phyloP scores from a whole-genome alignment of 2,888 invertebrate species.

The Drosophila nr. perissopoda region DNA sequence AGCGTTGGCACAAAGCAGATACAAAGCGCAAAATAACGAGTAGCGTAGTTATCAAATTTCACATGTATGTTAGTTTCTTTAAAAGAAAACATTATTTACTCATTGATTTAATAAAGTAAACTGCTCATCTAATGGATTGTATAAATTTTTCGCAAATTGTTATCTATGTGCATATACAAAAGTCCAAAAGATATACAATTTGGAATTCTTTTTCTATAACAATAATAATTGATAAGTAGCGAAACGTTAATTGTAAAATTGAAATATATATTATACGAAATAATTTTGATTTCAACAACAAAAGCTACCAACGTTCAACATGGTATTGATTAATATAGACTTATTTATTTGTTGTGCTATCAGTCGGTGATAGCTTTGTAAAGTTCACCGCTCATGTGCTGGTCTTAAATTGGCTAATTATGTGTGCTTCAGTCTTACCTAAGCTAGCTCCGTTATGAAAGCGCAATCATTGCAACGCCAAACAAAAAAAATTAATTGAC shows the following conservation, averaged over 20 bases:
- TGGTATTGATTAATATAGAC: constrained; percentile 19
- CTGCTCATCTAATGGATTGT: neutral
- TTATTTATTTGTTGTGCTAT: constrained; percentile 24
- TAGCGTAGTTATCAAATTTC: neutral
- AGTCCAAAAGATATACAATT: neutral
- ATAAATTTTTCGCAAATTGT: neutral
- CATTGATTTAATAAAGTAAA: neutral
- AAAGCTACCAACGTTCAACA: constrained; percentile 3
- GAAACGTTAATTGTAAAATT: constrained; percentile 22
- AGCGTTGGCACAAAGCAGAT: neutral
- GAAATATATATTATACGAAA: constrained; percentile 2
- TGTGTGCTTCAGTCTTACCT: constrained; percentile 13
- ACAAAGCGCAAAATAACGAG: neutral
- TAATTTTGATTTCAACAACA: neutral
- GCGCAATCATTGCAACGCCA: constrained; percentile 20
- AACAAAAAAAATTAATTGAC: constrained; percentile 25
- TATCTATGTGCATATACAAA: neutral
- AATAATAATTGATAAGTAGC: neutral
- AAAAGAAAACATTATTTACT: neutral
- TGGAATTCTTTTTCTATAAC: neutral
- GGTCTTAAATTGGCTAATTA: constrained; percentile 47
- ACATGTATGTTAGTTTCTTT: neutral
- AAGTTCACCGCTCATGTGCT: constrained; percentile 13
- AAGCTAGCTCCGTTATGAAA: constrained; percentile 18
- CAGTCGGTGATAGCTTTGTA: constrained; percentile 23